Evolutionary conservation across 1,140 invertebrate genomes (phyloP), one percentile per base, ranked within the genome.

Genomic region (Achroia grisella): DNA sequence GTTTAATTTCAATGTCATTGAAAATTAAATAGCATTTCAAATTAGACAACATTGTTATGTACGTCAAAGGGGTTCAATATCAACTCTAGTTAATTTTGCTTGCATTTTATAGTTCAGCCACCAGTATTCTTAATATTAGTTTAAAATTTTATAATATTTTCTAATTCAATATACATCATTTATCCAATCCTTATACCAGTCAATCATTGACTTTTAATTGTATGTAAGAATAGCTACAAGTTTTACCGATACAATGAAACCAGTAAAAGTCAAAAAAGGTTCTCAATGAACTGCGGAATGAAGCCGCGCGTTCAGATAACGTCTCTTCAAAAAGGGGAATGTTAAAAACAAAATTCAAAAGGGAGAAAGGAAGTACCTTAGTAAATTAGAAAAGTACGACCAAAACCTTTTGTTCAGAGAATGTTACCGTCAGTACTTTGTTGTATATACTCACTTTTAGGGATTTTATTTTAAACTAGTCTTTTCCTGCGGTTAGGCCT

Each of bases 311-410:
- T 64, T 60, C 48, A 63, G 67, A 76, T 73, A 76, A 73, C 65
- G 50, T 62, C 62, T 59, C 65, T 66, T 69, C 62, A 72, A 71
- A 65, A 58, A 33, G 62, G 70, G 60, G 62, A 68, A 72, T 66
- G 62, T 58, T 69, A 62, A 76, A 76, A 76, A 68, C 67, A 71
- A 73, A 60, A 73, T 71, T 73, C 62, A 69, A 76, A 72, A 66
- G 60, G 62, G 60, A 68, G 56, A 56, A 52, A 57, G 54, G 53
- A 52, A 58, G 52, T 53, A 54, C 52, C 48, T 69, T 62, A 70
- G 68, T 73, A 64, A 76, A 76, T 76, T 71, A 71, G 65, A 63
- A 68, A 67, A 71, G 53, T 67, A 58, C 53, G 55, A 47, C 43
- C 52, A 48, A 55, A 55, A 49, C 44, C 62, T 69, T 75, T 76